These are phyloP conservation scores for Drosophila nigritarsus DNA, from an alignment of 2,888 invertebrate species.

Conservation along the genomic window DNA sequence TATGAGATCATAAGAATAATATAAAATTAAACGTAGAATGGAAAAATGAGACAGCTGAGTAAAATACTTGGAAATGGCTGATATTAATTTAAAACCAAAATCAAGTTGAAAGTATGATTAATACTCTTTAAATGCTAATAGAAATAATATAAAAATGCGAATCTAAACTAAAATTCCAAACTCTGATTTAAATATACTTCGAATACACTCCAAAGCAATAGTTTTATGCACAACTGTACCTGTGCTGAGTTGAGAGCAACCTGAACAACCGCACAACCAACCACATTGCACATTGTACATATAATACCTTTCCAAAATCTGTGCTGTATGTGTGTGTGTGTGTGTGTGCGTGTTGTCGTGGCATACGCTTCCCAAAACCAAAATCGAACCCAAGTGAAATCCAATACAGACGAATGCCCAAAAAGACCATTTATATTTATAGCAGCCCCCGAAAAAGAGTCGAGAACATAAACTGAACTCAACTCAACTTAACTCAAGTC, in stretches of 20 bases:
- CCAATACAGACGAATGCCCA: conserved; percentile 59
- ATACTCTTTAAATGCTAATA: not conserved
- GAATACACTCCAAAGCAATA: not conserved
- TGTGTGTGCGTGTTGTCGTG: not conserved
- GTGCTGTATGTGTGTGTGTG: conserved; percentile 5
- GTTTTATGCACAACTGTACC: conserved; percentile 43
- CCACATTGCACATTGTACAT: conserved; percentile 6
- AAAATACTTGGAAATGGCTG: not conserved
- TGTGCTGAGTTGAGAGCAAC: not conserved
- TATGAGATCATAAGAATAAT: not conserved
- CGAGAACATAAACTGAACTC: conserved; percentile 30
- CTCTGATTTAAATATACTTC: not conserved
- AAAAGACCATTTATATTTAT: conserved; percentile 72
- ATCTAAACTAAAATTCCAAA: not conserved
- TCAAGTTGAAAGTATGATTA: not conserved
- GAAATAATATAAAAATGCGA: not conserved
- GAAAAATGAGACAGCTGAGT: not conserved
- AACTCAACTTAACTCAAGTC: conserved; percentile 19
- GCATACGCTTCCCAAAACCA: conserved; percentile 36
- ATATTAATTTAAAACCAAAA: not conserved
- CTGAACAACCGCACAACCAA: not conserved
- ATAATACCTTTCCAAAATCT: conserved; percentile 39
- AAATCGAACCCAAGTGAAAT: conserved; percentile 65
- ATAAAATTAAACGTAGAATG: not conserved
- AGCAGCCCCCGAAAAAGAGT: conserved; percentile 53